Conservation (phyloP, 2,113 vertebrate genomes). For the Sterrhoptilus dennistouni region DNA sequence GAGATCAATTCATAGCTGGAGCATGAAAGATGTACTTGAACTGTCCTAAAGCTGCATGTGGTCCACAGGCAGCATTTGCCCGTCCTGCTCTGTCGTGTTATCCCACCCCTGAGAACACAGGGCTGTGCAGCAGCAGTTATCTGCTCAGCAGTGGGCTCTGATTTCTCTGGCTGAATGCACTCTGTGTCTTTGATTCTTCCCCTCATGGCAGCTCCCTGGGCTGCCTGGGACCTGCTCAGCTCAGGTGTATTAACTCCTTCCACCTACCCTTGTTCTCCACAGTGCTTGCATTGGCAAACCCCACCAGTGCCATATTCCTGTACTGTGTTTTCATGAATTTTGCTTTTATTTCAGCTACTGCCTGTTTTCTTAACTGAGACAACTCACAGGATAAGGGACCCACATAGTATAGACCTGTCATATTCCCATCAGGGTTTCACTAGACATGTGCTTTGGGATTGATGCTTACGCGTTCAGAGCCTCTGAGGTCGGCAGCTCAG, state of each 20-base stretch:
- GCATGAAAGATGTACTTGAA: not conserved
- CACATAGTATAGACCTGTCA: not conserved
- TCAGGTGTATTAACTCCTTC: not conserved
- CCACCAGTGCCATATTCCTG: not conserved
- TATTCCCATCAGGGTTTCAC: not conserved
- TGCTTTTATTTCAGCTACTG: not conserved
- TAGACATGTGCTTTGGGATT: not conserved
- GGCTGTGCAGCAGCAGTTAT: not conserved
- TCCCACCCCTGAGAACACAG: not conserved
- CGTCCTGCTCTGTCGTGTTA: not conserved
- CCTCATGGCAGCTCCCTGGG: not conserved
- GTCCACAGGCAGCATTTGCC: not conserved
- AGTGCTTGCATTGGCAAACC: accelerated
- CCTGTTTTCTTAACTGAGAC: not conserved
- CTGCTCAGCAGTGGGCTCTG: not conserved
- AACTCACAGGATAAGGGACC: not conserved
- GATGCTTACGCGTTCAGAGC: accelerated
- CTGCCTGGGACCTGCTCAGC: not conserved
- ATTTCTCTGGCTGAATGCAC: not conserved
- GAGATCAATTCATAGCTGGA: not conserved
- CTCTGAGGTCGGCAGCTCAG: not conserved
- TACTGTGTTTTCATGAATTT: not conserved
- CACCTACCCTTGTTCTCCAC: not conserved
- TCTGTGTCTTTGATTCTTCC: not conserved
- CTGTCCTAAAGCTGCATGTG: not conserved